Conservation (phyloP, 2,888 invertebrate genomes). For the Trimorus sp. region DNA sequence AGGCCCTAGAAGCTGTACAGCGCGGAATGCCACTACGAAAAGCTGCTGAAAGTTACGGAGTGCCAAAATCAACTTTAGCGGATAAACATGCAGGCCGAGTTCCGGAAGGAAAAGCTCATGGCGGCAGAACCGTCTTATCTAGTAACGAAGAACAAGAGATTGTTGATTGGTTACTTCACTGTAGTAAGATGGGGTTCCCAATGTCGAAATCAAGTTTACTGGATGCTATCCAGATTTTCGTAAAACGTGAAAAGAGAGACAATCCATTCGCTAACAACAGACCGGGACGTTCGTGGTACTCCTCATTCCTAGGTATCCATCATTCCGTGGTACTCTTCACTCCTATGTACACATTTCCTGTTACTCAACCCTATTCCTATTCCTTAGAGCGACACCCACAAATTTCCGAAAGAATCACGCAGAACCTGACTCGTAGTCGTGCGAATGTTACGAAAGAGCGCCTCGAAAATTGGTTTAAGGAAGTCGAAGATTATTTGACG, state of each 20-base stretch:
- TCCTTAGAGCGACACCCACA: slow-evolving; percentile 64
- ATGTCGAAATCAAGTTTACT: slow-evolving; percentile 8
- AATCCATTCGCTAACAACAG: slow-evolving; percentile 58
- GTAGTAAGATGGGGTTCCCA: slow-evolving; percentile 19
- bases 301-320: slow-evolving; percentile 60
- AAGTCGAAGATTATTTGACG: slow-evolving; percentile 66
- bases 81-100: too few species aligned
- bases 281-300: slow-evolving; percentile 62
- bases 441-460: slow-evolving; percentile 69
- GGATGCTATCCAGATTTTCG: slow-evolving; percentile 8
- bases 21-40: too few species aligned
- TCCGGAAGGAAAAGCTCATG: too few species aligned
- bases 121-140: too few species aligned
- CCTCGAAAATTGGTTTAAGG: slow-evolving; percentile 70
- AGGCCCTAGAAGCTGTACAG: too few species aligned
- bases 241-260: slow-evolving; percentile 5
- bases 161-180: slow-evolving; percentile 4
- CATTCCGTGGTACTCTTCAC: too few species aligned
- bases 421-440: slow-evolving; percentile 69
- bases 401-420: slow-evolving; percentile 62
- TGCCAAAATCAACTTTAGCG: too few species aligned
- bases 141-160: too few species aligned
- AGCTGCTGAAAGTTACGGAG: too few species aligned
- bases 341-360: too few species aligned
- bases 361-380: too few species aligned